These are phyloP conservation scores for Cephus pygmeus DNA, from an alignment of 2,888 invertebrate species.

Conservation along the genomic window DNA sequence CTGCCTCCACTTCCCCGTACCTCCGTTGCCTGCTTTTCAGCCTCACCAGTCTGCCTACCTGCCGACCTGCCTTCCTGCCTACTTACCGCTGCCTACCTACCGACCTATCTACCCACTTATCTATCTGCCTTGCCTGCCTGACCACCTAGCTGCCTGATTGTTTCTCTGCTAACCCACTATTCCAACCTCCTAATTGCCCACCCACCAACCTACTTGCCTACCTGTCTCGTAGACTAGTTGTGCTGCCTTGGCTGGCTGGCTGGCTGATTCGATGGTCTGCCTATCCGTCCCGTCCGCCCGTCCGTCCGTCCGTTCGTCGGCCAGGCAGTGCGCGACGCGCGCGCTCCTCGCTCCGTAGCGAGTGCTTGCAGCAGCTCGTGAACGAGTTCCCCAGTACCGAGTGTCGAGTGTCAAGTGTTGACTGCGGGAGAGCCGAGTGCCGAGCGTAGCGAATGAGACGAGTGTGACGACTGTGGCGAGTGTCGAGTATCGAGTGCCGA, in stretches of 20 bases:
- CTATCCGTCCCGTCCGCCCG: neutral
- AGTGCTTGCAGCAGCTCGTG: neutral
- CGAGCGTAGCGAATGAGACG: neutral
- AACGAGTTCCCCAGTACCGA: neutral
- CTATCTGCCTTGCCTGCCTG: neutral
- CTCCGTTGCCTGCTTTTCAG: constrained; percentile 8
- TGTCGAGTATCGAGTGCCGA: constrained; percentile 2
- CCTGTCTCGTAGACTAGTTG: neutral
- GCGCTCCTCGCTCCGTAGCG: neutral
- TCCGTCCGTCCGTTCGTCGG: neutral
- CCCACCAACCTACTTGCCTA: constrained; percentile 2
- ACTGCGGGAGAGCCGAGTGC: neutral
- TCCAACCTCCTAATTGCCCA: neutral
- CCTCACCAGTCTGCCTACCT: constrained; percentile 15
- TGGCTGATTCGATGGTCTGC: neutral
- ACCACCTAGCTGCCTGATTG: neutral
- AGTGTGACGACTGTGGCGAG: constrained; percentile 27
- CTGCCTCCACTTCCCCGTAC: neutral
- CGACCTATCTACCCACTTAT: neutral
- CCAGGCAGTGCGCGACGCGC: neutral
- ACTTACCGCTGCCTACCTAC: constrained; percentile 7
- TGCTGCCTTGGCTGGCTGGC: neutral
- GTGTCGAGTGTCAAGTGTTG: neutral
- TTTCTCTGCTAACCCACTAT: neutral
- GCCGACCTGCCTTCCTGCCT: neutral